phyloP scores from a whole-genome alignment of 2,888 invertebrate species.

The Vandiemenella viatica region DNA sequence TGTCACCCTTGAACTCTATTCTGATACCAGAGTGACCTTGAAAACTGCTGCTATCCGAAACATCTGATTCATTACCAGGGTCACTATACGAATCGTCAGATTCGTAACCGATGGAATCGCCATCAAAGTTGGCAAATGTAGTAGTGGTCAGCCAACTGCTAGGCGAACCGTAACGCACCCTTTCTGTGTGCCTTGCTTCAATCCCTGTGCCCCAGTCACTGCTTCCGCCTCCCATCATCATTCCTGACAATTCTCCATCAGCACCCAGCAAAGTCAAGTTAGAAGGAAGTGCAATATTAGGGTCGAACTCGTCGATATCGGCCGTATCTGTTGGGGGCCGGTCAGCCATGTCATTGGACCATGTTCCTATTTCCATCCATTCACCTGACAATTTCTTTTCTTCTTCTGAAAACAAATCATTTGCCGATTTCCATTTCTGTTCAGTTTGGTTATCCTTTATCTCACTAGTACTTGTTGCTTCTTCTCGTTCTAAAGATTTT shows the following conservation, averaged over 20 bases:
- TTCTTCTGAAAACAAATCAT: conserved; percentile 25
- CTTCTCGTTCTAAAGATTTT: conserved; percentile 16
- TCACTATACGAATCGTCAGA: conserved; percentile 32
- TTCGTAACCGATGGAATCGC: conserved; percentile 36
- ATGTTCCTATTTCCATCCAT: conserved; percentile 74
- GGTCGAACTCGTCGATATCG: conserved; percentile 20
- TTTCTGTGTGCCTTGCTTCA: conserved; percentile 18
- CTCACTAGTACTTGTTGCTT: conserved; percentile 18
- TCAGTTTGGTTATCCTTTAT: conserved; percentile 19
- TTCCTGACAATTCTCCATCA: conserved; percentile 9
- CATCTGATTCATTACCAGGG: conserved; percentile 21
- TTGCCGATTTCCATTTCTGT: conserved; percentile 22
- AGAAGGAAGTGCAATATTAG: conserved; percentile 36
- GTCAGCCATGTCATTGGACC: conserved; percentile 79
- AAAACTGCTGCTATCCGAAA: conserved; percentile 31
- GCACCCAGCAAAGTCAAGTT: conserved; percentile 40
- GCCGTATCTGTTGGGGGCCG: conserved; percentile 19
- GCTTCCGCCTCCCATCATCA: conserved; percentile 15
- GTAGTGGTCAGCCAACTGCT: conserved; percentile 29
- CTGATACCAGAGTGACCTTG: conserved; percentile 41
- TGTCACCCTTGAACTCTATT: conserved; percentile 71
- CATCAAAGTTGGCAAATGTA: conserved; percentile 24
- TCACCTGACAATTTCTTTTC: conserved; percentile 31
- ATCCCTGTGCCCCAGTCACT: conserved; percentile 21
- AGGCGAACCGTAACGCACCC: conserved; percentile 36